phyloP scores from a whole-genome alignment of 2,113 vertebrate genomes.

The Cephalopholis sonnerati region DNA sequence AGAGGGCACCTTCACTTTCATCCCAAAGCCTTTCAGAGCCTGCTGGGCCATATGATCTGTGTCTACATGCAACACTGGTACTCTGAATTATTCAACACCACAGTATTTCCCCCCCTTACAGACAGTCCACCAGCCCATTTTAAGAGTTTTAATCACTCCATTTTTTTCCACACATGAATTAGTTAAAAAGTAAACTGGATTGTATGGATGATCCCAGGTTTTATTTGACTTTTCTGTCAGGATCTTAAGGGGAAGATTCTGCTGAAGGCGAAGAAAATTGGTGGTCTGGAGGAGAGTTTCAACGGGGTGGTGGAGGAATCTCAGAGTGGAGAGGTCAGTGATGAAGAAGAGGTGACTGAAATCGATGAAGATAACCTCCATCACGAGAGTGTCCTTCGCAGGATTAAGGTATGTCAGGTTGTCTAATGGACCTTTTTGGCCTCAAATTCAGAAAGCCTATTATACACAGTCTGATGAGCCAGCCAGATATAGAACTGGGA shows the following conservation, averaged over 20 bases:
- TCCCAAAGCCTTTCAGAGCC: neutral
- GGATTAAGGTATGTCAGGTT: slow-evolving; percentile 82
- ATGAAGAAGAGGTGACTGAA: slow-evolving; percentile 82
- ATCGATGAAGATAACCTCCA: slow-evolving; percentile 79
- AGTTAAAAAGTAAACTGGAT: neutral
- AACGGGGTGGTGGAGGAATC: slow-evolving; percentile 81
- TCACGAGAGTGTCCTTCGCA: slow-evolving; percentile 77
- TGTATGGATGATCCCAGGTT: neutral
- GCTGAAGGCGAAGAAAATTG: slow-evolving; percentile 83
- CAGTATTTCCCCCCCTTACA: neutral
- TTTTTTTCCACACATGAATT: neutral
- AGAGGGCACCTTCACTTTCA: neutral
- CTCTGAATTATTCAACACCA: slow-evolving; percentile 13
- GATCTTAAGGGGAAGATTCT: slow-evolving; percentile 83
- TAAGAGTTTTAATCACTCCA: too few species aligned
- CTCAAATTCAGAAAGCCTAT: neutral
- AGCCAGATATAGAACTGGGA: neutral
- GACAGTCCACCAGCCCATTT: too few species aligned
- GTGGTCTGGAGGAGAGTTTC: slow-evolving; percentile 81
- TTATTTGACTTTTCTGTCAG: slow-evolving; percentile 46
- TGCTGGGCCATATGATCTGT: neutral
- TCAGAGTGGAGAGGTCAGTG: slow-evolving; percentile 79
- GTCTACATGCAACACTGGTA: slow-evolving; percentile 1
- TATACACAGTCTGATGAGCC: slow-evolving; percentile 20
- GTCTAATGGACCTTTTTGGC: neutral